Base-by-base conservation (phyloP, 2,888 invertebrate species). In the Molanna angustata region DNA sequence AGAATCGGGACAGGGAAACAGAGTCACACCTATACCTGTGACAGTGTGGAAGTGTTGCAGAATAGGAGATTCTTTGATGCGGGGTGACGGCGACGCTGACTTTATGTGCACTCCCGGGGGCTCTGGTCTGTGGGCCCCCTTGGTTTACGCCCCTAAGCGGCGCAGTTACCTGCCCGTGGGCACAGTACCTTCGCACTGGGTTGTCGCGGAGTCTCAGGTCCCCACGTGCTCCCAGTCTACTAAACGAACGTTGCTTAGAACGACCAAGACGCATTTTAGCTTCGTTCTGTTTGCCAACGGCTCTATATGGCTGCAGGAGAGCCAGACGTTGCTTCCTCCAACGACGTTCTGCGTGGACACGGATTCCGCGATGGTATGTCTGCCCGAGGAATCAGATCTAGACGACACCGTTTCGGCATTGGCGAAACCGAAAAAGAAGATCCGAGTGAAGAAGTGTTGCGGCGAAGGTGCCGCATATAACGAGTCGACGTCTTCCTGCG, bases 301-400 rank as follows among this genome's bases (percentile, higher is more conserved):
- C 0, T 80, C 80, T 7, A 72, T 86, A 50, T 72, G 78, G 62
- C 66, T 84, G 55, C 73, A 82, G 0, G 78, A 79, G 49, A 71
- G 73, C 41, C 64, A 65, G 0, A 61, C 65, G 1, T 61, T 69
- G 0, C 67, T 85, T 52, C 71, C 80, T 4, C 80, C 84, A 0
- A 67, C 67, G 1, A 75, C 80, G 33, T 90, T 81, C 68, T 91
- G 91, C 68, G 79, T 84, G 35, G 90, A 90, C 66, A 74, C 74
- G 14, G 80, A 79, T 2, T 81, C 79, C 2, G 82, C 84, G 6
- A 70, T 89, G 3, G 80, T 84, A 3, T 90, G 89, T 66, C 64
- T 69, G 21, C 66, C 72, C 21, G 65, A 67, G 4, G 64, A 70
- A 27, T 65, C 68, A 42, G 62, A 63, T 2, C 60, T 63, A 4